Base-by-base conservation (phyloP, 1,140 invertebrate genomes). In the Zaprionus capensis region DNA sequence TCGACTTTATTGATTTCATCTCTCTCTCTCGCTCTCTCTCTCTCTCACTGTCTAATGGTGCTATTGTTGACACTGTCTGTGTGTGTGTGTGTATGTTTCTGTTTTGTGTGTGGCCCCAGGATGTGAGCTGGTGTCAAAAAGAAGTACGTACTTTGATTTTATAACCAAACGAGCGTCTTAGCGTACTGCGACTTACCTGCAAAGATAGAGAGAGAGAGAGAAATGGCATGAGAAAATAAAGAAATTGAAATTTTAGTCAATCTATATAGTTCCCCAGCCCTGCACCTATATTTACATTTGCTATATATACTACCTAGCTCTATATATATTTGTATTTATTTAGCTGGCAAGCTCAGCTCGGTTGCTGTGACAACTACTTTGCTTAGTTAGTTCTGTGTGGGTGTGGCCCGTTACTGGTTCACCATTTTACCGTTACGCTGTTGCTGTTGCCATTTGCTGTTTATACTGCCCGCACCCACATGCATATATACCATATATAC, bases 101-200 rank as follows among this genome's bases (percentile, higher is more conserved):
- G 11, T 51, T 64, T 64, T 44, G 22, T 72, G 5, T 69, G 26
- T 36, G 36, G 36, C 56, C 28, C 63, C 9, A 41, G n/a, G 20
- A 20, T 46, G 62, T 41, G 49, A 55, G 44, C 22, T 65, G 61
- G 75, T 73, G 70, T 73, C 70, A 76, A 73, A 72, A 76, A 75
- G 65, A 88, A 83, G 85, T 90, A 88, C 75, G 75, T 88, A 88
- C 84, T 88, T 90, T 88, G 84, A 90, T 88, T 88, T 88, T 88
- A 88, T 87, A 88, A 90, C 78, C 69, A 76, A 82, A 69, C 73
- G 66, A 80, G 71, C 72, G 82, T 68, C 51, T 77, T 62, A 64
- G 41, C 41, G 24, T 61, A 34, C 64, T 68, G 59, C 67, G 70
- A 90, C 83, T 87, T 82, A 87, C 83, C 83, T 87, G 77, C 20